Conservation (phyloP, 2,113 vertebrate species). For the Pelusios castaneus region DNA sequence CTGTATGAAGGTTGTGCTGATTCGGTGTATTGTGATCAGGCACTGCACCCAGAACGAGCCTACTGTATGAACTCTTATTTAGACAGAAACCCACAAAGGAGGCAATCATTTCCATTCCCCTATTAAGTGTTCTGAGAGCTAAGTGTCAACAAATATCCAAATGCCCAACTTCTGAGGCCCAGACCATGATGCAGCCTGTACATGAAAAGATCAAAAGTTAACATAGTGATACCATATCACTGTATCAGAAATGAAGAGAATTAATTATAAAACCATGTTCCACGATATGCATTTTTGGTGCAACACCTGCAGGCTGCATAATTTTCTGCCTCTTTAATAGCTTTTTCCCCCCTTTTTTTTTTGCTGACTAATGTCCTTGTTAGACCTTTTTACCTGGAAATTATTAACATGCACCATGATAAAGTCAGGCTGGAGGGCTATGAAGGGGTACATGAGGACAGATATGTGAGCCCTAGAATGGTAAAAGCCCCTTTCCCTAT, state of each 20-base stretch:
- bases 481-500: too few relatives aligned
- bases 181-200: not conserved
- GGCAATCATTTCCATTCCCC: not conserved
- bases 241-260: not conserved
- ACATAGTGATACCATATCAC: not conserved
- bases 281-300: not conserved
- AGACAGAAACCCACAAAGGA: not conserved
- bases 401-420: not conserved
- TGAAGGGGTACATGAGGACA: too few relatives aligned
- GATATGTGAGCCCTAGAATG: too few relatives aligned
- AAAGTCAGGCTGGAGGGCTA: too few relatives aligned
- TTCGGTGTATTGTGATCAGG: not conserved
- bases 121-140: not conserved
- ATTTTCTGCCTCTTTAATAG: not conserved
- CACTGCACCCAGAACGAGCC: not conserved
- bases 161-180: not conserved
- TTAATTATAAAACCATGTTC: not conserved
- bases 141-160: not conserved
- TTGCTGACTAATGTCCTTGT: not conserved
- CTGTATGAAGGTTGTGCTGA: not conserved
- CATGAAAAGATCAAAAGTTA: not conserved
- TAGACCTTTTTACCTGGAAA: not conserved
- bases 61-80: not conserved
- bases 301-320: not conserved
- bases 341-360: not conserved